A percentile compares a stretch with the other conserved stretches of the same genome.
These are phyloP conservation scores for Phoxinus phoxinus DNA, from an alignment of 2,113 vertebrate genomes.

Conservation along the genomic window DNA sequence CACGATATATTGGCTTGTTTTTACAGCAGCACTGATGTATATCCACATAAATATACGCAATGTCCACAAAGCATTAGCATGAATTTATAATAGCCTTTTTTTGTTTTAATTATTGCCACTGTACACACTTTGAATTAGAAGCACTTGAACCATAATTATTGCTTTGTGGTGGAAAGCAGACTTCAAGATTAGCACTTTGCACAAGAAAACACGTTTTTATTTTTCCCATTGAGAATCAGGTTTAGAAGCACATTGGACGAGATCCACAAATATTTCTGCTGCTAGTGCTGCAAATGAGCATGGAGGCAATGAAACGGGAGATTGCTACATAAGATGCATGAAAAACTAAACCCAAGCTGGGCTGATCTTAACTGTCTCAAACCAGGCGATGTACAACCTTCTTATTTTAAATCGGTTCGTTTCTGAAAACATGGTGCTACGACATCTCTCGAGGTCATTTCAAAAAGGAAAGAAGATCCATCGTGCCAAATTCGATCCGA, in stretches of 20 bases:
- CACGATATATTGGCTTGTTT: conserved; percentile 66
- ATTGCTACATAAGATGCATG: conserved; percentile 71
- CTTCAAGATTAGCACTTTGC: conserved; percentile 63
- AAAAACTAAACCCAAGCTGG: conserved; percentile 50
- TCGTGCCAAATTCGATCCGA: conserved; percentile 27
- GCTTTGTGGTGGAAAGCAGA: conserved; percentile 75
- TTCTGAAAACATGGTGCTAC: conserved; percentile 70
- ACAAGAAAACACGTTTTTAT: conserved; percentile 40
- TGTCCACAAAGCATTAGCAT: conserved; percentile 64
- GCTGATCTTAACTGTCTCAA: neutral
- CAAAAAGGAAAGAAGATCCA: conserved; percentile 30
- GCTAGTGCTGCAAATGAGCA: conserved; percentile 61
- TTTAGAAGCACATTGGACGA: conserved; percentile 53
- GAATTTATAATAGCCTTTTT: conserved; percentile 68
- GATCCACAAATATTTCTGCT: conserved; percentile 32
- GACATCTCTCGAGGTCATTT: conserved; percentile 63
- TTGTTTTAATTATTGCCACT: conserved; percentile 72
- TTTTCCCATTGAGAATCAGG: conserved; percentile 30
- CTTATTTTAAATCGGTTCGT: conserved; percentile 64
- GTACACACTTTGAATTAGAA: conserved; percentile 70
- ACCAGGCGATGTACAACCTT: neutral
- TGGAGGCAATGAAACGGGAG: conserved; percentile 50
- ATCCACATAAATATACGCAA: conserved; percentile 44
- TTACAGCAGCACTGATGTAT: conserved; percentile 67
- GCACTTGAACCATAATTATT: conserved; percentile 71